phyloP scores from a whole-genome alignment of 1,140 invertebrate species.

The Triops longicaudatus region DNA sequence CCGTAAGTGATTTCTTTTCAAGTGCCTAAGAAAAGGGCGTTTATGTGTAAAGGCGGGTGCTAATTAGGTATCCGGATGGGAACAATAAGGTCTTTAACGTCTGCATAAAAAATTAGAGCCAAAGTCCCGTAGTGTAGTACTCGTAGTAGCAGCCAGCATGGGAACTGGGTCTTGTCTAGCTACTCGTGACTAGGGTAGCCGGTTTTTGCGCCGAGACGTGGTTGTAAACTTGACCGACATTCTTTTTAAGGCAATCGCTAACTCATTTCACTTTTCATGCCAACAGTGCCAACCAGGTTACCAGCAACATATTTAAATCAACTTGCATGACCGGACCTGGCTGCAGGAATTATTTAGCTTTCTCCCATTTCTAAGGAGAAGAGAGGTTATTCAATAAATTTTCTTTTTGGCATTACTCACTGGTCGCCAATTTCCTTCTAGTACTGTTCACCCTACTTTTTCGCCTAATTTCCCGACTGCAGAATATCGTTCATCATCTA shows the following conservation, averaged over 20 bases:
- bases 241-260: neutral
- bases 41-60: neutral
- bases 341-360: neutral
- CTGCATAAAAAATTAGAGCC: neutral
- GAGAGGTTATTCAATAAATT: no score
- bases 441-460: no score
- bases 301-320: neutral
- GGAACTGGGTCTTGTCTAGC: neutral
- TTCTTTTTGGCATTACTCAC: no score
- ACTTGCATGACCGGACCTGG: slow-evolving; percentile 1
- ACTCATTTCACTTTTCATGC: slow-evolving; percentile 7
- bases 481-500: no score
- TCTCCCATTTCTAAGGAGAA: no score
- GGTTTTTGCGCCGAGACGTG: neutral
- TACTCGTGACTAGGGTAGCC: neutral
- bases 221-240: slow-evolving; percentile 15
- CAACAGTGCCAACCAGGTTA: neutral
- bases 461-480: no score
- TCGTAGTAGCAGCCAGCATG: neutral
- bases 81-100: neutral
- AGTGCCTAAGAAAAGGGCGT: no score
- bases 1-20: no score
- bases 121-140: neutral
- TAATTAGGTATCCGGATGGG: neutral
- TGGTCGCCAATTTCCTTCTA: no score